Percentiles rank a stretch among this genome's conserved stretches.
Conservation (phyloP, 2,113 vertebrate species). For the Gila orcuttii region DNA sequence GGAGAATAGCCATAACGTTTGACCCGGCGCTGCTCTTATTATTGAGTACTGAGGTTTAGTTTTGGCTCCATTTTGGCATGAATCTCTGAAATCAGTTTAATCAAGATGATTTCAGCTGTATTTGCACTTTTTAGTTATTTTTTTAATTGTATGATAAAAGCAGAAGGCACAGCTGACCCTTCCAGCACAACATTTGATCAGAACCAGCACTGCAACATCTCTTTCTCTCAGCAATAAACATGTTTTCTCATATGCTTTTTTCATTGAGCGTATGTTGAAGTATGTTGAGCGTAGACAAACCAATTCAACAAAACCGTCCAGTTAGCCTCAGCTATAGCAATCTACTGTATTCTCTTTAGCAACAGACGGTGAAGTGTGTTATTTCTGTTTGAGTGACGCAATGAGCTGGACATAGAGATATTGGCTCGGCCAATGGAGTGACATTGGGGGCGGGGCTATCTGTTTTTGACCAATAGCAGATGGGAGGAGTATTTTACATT, state of each 20-base stretch:
- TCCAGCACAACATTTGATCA: not conserved
- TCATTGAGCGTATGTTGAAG: no score
- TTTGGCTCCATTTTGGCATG: not conserved
- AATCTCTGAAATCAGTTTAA: not conserved
- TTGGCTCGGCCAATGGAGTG: not conserved
- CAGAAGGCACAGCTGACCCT: not conserved
- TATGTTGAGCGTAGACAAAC: no score
- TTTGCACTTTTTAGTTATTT: conserved; percentile 16
- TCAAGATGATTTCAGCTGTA: not conserved
- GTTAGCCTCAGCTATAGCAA: not conserved
- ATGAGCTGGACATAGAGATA: not conserved
- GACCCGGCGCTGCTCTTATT: not conserved
- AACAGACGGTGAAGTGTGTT: not conserved
- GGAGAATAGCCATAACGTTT: conserved; percentile 49
- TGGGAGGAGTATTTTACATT: not conserved
- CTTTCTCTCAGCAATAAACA: conserved; percentile 18
- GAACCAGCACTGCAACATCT: conserved; percentile 1
- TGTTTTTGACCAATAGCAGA: not conserved
- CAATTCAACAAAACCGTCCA: no score
- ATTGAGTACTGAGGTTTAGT: not conserved
- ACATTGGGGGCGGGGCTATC: not conserved
- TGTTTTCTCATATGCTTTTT: not conserved
- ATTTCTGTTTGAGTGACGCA: not conserved
- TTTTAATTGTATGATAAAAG: not conserved
- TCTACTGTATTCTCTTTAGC: not conserved